These are phyloP conservation scores for Polypterus bichir DNA, from an alignment of 2,113 vertebrate genomes.

Conservation along the genomic window DNA sequence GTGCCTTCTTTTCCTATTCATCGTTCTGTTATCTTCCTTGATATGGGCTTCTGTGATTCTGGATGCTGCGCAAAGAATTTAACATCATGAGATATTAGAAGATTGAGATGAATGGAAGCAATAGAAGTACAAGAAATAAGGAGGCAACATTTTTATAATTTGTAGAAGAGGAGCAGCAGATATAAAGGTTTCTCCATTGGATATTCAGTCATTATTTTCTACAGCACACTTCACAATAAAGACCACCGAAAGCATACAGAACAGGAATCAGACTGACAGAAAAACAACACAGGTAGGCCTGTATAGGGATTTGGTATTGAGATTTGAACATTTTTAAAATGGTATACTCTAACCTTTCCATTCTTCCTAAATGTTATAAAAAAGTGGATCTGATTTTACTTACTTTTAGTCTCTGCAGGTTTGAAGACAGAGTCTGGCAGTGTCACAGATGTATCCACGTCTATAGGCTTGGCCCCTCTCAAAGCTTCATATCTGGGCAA, in stretches of 20 bases:
- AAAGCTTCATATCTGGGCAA: constrained; percentile 73
- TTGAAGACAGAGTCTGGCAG: constrained; percentile 71
- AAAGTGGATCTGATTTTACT: constrained; percentile 1
- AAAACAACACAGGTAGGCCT: background rate
- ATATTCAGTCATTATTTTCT: background rate
- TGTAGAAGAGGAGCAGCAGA: background rate
- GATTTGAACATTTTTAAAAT: too few species aligned
- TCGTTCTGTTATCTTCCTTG: constrained; percentile 34
- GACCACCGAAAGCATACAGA: background rate
- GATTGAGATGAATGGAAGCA: background rate
- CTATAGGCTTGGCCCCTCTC: constrained; percentile 60
- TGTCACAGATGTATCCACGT: constrained; percentile 73
- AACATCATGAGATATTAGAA: background rate
- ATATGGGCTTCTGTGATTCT: constrained; percentile 21
- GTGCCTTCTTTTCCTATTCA: constrained; percentile 56
- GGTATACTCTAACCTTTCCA: too few species aligned
- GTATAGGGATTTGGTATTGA: background rate
- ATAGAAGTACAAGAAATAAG: background rate
- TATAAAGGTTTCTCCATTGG: background rate
- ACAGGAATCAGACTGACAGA: too few species aligned
- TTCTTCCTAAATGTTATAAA: too few species aligned
- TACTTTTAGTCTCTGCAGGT: constrained; percentile 38
- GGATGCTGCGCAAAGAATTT: constrained; percentile 20
- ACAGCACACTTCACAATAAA: background rate
- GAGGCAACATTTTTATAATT: too few species aligned